Conservation (phyloP, 2,888 invertebrate species). For the Copidosoma aretas region DNA sequence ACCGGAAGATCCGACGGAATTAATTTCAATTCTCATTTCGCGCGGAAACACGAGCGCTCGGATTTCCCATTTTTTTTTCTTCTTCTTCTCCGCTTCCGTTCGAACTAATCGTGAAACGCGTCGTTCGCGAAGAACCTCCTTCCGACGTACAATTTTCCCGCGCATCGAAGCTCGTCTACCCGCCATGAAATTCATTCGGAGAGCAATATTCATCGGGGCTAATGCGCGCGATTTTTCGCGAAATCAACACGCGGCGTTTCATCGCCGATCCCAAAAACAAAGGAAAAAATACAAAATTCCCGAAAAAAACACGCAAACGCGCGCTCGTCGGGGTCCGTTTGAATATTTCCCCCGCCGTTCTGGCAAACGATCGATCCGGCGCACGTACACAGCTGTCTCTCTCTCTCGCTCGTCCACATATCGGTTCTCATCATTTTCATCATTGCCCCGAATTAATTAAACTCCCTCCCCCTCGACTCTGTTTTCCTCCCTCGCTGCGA, state of each 20-base stretch:
- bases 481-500: constrained; percentile 7
- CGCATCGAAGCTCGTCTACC: too few relatives aligned
- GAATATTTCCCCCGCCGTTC: neutral
- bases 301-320: neutral
- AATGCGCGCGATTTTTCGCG: too few relatives aligned
- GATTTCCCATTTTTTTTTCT: too few relatives aligned
- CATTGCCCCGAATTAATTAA: constrained; percentile 41
- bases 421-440: constrained; percentile 36
- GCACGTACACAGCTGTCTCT: neutral
- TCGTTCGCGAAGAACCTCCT: too few relatives aligned
- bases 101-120: too few relatives aligned
- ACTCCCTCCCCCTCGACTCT: constrained; percentile 26
- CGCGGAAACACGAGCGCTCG: neutral
- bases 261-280: constrained; percentile 3
- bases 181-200: too few relatives aligned
- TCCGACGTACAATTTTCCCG: too few relatives aligned
- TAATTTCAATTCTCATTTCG: constrained; percentile 32
- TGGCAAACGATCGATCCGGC: constrained; percentile 24
- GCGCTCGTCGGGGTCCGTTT: neutral
- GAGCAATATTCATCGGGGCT: too few relatives aligned
- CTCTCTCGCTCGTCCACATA: neutral
- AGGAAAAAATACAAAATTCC: constrained; percentile 1
- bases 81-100: too few relatives aligned
- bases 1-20: constrained; percentile 2
- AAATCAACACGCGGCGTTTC: neutral